Base-by-base conservation (phyloP, 1,140 invertebrate genomes). In the Drosophila gunungcola region DNA sequence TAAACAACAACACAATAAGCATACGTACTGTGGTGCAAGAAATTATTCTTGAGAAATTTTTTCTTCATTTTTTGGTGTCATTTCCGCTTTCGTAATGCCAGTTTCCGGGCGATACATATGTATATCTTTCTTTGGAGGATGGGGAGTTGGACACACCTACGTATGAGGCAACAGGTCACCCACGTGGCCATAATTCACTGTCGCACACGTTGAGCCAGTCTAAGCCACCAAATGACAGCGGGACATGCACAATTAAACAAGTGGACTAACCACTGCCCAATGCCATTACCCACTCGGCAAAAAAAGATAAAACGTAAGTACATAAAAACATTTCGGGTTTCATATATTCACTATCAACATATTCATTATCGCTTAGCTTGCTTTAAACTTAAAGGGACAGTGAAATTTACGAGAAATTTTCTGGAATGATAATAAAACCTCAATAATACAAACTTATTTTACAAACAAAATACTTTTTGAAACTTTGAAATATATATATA, bases 221-320 rank as follows among this genome's bases (percentile, higher is more conserved):
- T 21, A 41, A 51, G 45, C 45, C 61, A 48, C 48, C 42, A 89
- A 88, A 89, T 80, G 80, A 73, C 84, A 73, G 42, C 72, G 52
- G 78, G 80, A 88, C 83, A 88, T 88, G 83, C 84, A 88, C 84
- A 88, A 88, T 88, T 88, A 89, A 88, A 89, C 84, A 73, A 63
- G 68, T 49, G 64, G 68, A 73, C 65, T 73, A 88, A 73, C 46
- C 53, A 52, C 46, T 49, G 41, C 4, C 38, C 29, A 32, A 6
- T 5, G 29, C 29, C 29, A 6, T 5, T 32, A 6, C 5, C 7
- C 43, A 73, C 78, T 81, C 27, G 11, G 41, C 4, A 32, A 38
- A 76, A 65, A 42, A 21, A 6, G 1, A 48, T 12, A 25, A 21
- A 13, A 21, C 21, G 16, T 21, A 21, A 21, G 16, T 21, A 21